A percentile compares a stretch with the other conserved stretches of the same genome.
These are phyloP conservation scores for Spongilla lacustris DNA, from an alignment of 37 sponge, comb jelly and placozoan species.

Conservation along the genomic window DNA sequence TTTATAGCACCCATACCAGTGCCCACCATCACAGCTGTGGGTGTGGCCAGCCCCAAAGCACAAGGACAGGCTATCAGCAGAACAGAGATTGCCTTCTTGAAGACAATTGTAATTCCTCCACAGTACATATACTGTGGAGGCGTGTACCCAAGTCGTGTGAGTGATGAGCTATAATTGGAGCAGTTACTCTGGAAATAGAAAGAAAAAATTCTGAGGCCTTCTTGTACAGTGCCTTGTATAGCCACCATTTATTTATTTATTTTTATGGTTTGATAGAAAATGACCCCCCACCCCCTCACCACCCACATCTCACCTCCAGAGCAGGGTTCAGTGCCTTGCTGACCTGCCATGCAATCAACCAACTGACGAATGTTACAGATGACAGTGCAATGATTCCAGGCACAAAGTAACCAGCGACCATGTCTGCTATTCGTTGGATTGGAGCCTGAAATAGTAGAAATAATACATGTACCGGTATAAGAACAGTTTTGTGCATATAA, in stretches of 20 bases:
- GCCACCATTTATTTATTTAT: no score
- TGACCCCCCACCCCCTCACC: no score
- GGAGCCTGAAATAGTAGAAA: slow-evolving; percentile 56
- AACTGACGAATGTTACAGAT: slow-evolving; percentile 53
- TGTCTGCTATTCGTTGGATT: slow-evolving; percentile 82
- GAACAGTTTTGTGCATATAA: neutral
- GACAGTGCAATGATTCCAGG: slow-evolving; percentile 59
- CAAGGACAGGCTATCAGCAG: slow-evolving; percentile 96
- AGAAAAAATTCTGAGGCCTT: no score
- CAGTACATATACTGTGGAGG: neutral
- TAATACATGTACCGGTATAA: neutral
- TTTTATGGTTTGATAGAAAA: no score
- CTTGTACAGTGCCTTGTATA: no score
- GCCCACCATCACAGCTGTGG: slow-evolving; percentile 98
- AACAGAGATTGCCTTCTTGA: slow-evolving; percentile 81
- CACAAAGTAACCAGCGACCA: slow-evolving; percentile 72
- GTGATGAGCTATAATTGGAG: neutral
- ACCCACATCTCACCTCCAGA: neutral
- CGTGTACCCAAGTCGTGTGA: neutral
- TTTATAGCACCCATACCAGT: slow-evolving; percentile 45
- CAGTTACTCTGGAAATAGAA: neutral
- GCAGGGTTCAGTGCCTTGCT: neutral
- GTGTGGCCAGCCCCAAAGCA: slow-evolving; percentile 96
- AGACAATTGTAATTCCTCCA: slow-evolving; percentile 35
- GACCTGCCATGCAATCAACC: slow-evolving; percentile 45